Evolutionary conservation across 1,140 invertebrate genomes (phyloP).

Genomic region (Drosophila pruinosa): DNA sequence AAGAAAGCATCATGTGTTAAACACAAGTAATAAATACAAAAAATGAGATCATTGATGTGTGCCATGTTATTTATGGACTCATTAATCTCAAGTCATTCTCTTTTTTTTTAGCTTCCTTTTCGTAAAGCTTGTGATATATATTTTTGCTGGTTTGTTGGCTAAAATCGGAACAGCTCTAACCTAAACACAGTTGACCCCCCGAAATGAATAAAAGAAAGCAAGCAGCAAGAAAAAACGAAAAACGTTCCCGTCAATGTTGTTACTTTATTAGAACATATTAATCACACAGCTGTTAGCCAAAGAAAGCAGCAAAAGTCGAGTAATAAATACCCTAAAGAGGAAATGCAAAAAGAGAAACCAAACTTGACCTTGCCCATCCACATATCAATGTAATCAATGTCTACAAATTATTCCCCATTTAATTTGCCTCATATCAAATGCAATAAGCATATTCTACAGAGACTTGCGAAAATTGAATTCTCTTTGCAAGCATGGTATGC

Average conservation of each 20-base stretch:
- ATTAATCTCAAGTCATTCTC: slow-evolving; percentile 44
- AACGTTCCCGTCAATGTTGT: slow-evolving; percentile 21
- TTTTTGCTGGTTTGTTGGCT: neutral
- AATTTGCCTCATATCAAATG: neutral
- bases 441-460: neutral
- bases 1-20: slow-evolving; percentile 24
- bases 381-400: neutral
- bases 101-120: no score
- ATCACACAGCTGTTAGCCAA: slow-evolving; percentile 25
- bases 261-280: slow-evolving; percentile 49
- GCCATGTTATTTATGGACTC: slow-evolving; percentile 45
- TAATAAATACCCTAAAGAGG: slow-evolving; percentile 19
- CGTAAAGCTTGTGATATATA: slow-evolving; percentile 17
- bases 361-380: neutral
- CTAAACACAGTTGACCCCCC: slow-evolving; percentile 41
- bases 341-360: neutral
- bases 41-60: slow-evolving; percentile 41
- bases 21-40: slow-evolving; percentile 29
- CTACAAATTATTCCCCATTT: neutral
- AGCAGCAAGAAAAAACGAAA: neutral
- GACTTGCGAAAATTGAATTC: neutral
- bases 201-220: neutral
- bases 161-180: slow-evolving; percentile 33
- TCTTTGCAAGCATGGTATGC: neutral
- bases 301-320: neutral